These are phyloP conservation scores for Cataglyphis rosenhaueri DNA, from an alignment of 2,888 invertebrate genomes.

Conservation along the genomic window DNA sequence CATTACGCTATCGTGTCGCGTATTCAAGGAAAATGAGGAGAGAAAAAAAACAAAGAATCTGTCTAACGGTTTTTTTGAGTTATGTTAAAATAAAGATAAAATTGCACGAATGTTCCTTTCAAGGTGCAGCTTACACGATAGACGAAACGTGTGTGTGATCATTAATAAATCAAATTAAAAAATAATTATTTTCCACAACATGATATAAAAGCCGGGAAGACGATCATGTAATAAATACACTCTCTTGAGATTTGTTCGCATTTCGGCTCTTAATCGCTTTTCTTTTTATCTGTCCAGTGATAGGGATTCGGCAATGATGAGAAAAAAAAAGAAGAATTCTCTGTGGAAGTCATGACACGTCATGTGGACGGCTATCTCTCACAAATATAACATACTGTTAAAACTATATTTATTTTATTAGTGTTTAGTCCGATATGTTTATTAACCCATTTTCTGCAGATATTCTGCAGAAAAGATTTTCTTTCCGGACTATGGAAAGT, in stretches of 20 bases:
- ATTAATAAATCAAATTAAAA: conserved; percentile 19
- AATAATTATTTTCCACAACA: conserved; percentile 45
- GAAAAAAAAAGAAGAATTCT: conserved; percentile 7
- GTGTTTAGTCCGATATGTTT: background rate
- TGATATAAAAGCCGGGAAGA: conserved; percentile 20
- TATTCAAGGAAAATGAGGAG: conserved; percentile 48
- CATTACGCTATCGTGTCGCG: conserved; percentile 79
- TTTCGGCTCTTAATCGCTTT: conserved; percentile 51
- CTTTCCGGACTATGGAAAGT: background rate
- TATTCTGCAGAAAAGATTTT: background rate
- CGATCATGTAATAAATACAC: conserved; percentile 49
- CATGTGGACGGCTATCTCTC: background rate
- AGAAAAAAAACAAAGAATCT: conserved; percentile 39
- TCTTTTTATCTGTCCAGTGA: conserved; percentile 35
- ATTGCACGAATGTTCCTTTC: conserved; percentile 15
- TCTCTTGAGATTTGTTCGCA: conserved; percentile 21
- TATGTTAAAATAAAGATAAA: conserved; percentile 34
- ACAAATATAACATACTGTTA: conserved; percentile 15
- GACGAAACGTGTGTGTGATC: background rate
- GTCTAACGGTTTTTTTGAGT: conserved; percentile 52
- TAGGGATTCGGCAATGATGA: conserved; percentile 24
- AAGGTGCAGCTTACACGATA: background rate
- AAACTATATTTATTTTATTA: background rate
- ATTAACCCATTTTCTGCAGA: background rate
- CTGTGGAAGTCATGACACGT: conserved; percentile 23